phyloP scores from a whole-genome alignment of 1,140 invertebrate species.

The Drusus annulatus region DNA sequence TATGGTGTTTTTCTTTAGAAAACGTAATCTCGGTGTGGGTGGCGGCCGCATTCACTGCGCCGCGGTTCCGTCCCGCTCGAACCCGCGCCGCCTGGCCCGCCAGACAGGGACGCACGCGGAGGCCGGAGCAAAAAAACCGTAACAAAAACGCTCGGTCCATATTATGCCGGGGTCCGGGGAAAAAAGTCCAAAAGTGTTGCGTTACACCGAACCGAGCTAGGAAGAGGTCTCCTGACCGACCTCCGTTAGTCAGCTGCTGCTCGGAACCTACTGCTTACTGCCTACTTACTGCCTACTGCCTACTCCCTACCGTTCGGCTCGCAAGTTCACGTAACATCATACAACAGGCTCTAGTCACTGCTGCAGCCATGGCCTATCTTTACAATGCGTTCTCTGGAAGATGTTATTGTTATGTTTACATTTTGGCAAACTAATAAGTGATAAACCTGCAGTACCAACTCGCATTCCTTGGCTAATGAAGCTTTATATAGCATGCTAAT shows the following conservation, averaged over 20 bases:
- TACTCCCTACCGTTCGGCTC: too few relatives aligned
- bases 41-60: slow-evolving; percentile 59
- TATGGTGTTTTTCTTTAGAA: slow-evolving; percentile 57
- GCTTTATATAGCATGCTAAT: too few relatives aligned
- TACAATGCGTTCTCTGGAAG: too few relatives aligned
- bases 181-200: slow-evolving; percentile 48
- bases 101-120: background rate
- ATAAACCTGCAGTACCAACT: too few relatives aligned
- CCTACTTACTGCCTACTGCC: background rate
- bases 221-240: background rate
- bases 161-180: slow-evolving; percentile 55
- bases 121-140: slow-evolving; percentile 31
- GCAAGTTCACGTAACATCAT: too few relatives aligned
- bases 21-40: slow-evolving; percentile 65
- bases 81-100: background rate
- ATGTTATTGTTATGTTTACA: too few relatives aligned
- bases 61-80: slow-evolving; percentile 49
- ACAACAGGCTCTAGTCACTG: too few relatives aligned
- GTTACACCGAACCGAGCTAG: slow-evolving; percentile 18
- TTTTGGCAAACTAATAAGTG: too few relatives aligned
- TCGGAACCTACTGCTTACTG: background rate
- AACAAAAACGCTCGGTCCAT: slow-evolving; percentile 39
- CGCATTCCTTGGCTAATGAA: too few relatives aligned
- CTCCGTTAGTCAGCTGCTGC: too few relatives aligned
- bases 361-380: too few relatives aligned